A percentile compares a stretch with the other conserved stretches of the same genome.
phyloP scores from a whole-genome alignment of 1,140 invertebrate species.

The Drosophila murphyi region DNA sequence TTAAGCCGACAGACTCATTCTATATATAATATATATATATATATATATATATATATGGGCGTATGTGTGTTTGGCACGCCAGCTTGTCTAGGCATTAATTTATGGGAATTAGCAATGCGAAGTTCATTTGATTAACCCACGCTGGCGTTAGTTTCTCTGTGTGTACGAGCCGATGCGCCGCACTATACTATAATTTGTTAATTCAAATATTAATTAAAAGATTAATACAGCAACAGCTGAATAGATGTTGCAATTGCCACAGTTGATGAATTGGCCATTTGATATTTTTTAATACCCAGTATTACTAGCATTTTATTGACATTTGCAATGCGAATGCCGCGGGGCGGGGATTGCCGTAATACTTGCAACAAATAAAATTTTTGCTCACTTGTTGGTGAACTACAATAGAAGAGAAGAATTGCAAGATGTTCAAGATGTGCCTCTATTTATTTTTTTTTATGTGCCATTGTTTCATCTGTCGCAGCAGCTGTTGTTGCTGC shows the following conservation, averaged over 20 bases:
- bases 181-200: conserved; percentile 69
- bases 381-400: conserved; percentile 41
- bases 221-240: conserved; percentile 55
- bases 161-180: conserved; percentile 34
- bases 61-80: conserved; percentile 39
- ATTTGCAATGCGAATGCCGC: conserved; percentile 65
- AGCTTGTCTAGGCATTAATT: conserved; percentile 65
- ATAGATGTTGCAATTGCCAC: conserved; percentile 65
- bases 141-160: conserved; percentile 33
- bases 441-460: conserved; percentile 43
- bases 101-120: conserved; percentile 80
- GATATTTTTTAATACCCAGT: conserved; percentile 9
- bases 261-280: conserved; percentile 67
- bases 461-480: conserved; percentile 27
- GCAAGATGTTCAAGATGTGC: conserved; percentile 10
- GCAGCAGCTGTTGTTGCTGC: conserved; percentile 21
- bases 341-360: conserved; percentile 35
- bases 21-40: not conserved
- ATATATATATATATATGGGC: not conserved
- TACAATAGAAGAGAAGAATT: conserved; percentile 33
- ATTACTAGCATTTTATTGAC: conserved; percentile 53
- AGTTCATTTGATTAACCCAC: conserved; percentile 77
- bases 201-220: conserved; percentile 82
- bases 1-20: conserved; percentile 18
- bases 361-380: conserved; percentile 18